Base-by-base conservation (phyloP, 2,113 vertebrate species). In the Antigone vipio region DNA sequence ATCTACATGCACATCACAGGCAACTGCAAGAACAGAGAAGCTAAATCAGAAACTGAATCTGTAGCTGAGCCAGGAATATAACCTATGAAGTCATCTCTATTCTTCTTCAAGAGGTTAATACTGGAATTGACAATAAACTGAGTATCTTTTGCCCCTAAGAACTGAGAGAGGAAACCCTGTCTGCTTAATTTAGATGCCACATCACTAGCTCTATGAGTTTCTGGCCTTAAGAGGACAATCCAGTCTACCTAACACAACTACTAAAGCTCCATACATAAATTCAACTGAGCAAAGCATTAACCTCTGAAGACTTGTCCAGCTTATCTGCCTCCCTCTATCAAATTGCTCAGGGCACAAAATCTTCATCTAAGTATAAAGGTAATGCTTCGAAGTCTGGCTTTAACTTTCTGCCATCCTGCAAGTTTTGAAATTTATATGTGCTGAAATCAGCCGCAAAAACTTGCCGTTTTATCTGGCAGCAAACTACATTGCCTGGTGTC, bases 21-120 rank as follows among this genome's bases (percentile, higher is more conserved):
- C 55, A 86, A 83, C 63, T 88, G 17, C 16, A 71, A 92, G 79
- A 83, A 67, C 6, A 50, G 19, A 74, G 50, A 76, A 72, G 10
- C 26, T 95, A 88, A 96, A 94, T 88, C 75, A 93, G 82, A 90
- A 92, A 84, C 17, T 52, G 32, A 67, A 90, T 67, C 42, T 32
- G n/a, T 84, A 88, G 35, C 38, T 90, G 55, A 88, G 56, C 26
- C 38, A 75, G 50, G 29, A 96, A 92, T 77, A 78, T 81, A 93
- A 94, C 85, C 78, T 88, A 77, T 89, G 76, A 93, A 94, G 79
- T 92, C 59, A 96, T 88, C 55, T 88, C 63, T 74, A 4, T 83
- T 88, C 67, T 84, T 89, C 78, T 92, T 88, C 90, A 29, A 49
- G 82, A 86, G 63, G 32, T 93, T 93, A 93, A 85, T 92, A 69